Base-by-base conservation (phyloP, 2,888 invertebrate species). In the Cosmopolites sordidus region DNA sequence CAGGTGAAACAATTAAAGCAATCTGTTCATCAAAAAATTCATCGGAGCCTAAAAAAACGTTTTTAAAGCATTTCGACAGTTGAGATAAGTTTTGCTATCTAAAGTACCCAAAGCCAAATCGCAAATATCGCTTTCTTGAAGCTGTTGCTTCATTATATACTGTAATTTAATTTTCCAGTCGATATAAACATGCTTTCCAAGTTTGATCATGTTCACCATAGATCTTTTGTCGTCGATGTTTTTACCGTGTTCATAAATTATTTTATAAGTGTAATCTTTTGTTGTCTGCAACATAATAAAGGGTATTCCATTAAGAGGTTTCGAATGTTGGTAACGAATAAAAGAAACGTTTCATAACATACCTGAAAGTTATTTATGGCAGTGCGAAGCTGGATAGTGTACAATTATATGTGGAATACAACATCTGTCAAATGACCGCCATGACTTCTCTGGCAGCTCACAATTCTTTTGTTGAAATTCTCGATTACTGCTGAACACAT, bases 161-260 rank as follows among this genome's bases (percentile, higher is more conserved):
- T 83, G 80, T 9, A 92, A 78, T 27, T 87, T 84, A 8, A 87
- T 83, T 66, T 84, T 85, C 88, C 92, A 91, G 66, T 92, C 91
- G 43, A 93, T 82, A 54, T 86, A 79, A 8, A 86, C 86, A 64
- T 92, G 89, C 2, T 81, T 78, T 0, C 86, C 82, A 0, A 71
- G 68, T 46, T 84, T 80, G 0, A 92, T 83, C 0, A 79, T 77
- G 1, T 75, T 69, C 2, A 92, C 73, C 69, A 71, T 75, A 51
- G 75, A 69, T 9, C 56, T 41, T 42, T 48, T 47, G 49, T 60
- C 50, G 2, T 37, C 43, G 18, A 57, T 51, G 14, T 55, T 43
- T 16, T 42, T 39, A 0, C 71, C 67, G 0, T 79, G 78, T 40
- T 80, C 76, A 52, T 85, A 75, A 16, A 89, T 72, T 4, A 73